Base-by-base conservation (phyloP, 2,888 invertebrate species). In the Thysanoteuthis rhombus region DNA sequence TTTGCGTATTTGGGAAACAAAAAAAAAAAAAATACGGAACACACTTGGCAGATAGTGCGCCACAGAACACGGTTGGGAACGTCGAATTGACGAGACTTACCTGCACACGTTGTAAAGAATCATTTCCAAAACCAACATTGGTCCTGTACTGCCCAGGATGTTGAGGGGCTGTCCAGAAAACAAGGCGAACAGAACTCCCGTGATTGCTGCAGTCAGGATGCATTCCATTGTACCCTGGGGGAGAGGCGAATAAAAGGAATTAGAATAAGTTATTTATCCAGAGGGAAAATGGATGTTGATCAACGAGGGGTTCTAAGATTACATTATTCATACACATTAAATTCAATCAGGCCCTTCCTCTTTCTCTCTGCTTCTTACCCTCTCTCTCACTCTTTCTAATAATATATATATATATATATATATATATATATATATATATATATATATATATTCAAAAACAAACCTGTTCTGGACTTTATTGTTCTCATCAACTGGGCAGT, bases 31-130 rank as follows among this genome's bases (percentile, higher is more conserved):
- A n/a, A n/a, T n/a, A n/a, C n/a, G n/a, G n/a, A n/a, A n/a, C n/a
- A n/a, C n/a, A n/a, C n/a, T n/a, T n/a, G n/a, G n/a, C n/a, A n/a
- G n/a, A n/a, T n/a, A n/a, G n/a, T n/a, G n/a, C n/a, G n/a, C n/a
- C n/a, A n/a, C n/a, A n/a, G n/a, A n/a, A n/a, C n/a, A n/a, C n/a
- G n/a, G n/a, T n/a, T n/a, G n/a, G n/a, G n/a, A n/a, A n/a, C n/a
- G n/a, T n/a, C n/a, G n/a, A n/a, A n/a, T n/a, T n/a, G n/a, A n/a
- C n/a, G n/a, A n/a, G n/a, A n/a, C 97, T 97, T 96, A 98, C 98
- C 98, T 97, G 97, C 99, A 99, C 97, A 99, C 99, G 96, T 99
- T 98, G 97, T 98, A 99, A 93, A 99, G 98, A 96, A 99, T 99
- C n/a, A 99, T 99, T 97, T 97, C 97, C 95, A 97, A 96, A 6